Evolutionary conservation across 2,113 vertebrate genomes (phyloP).

Genomic region (Peromyscus leucopus): DNA sequence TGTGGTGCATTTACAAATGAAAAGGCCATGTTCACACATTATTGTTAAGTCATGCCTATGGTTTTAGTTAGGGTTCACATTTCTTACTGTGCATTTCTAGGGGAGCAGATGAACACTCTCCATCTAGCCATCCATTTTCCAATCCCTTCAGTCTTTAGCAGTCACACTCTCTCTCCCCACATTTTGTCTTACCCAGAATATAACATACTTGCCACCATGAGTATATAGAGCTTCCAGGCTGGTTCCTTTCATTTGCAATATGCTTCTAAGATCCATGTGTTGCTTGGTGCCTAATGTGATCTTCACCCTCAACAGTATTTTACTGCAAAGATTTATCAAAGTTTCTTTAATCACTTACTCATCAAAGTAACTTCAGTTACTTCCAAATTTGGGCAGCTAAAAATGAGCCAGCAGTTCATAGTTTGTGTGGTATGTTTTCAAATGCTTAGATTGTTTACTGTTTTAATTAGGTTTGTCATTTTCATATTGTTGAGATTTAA

Average conservation of each 20-base stretch:
- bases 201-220: neutral
- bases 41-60: neutral
- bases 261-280: neutral
- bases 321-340: neutral
- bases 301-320: neutral
- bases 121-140: neutral
- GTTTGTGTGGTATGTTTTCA: neutral
- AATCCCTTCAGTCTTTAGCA: neutral
- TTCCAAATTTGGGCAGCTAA: neutral
- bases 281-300: neutral
- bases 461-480: neutral
- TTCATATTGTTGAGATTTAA: neutral
- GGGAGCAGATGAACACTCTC: neutral
- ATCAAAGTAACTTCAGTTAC: neutral
- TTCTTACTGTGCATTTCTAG: too few relatives aligned
- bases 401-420: neutral
- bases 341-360: neutral
- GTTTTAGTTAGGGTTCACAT: neutral
- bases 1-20: neutral
- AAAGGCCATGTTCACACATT: neutral
- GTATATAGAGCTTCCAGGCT: neutral
- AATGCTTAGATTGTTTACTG: neutral
- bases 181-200: neutral
- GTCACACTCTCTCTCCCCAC: neutral
- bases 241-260: neutral